phyloP scores from a whole-genome alignment of 2,888 invertebrate species.

The Boloria euphrosyne region DNA sequence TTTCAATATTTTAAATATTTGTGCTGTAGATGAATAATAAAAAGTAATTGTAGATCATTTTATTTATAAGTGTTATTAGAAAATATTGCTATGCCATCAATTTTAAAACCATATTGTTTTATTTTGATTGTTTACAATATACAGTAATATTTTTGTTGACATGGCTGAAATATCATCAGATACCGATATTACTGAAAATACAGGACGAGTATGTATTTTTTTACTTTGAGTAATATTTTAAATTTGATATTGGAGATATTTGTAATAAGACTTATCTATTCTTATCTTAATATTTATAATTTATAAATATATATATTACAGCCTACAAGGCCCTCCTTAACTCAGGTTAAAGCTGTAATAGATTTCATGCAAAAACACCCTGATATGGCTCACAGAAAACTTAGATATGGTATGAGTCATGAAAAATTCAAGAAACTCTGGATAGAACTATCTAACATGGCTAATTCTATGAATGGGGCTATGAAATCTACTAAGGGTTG shows the following conservation, averaged over 20 bases:
- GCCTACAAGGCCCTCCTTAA: constrained; percentile 55
- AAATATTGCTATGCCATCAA: too few relatives aligned
- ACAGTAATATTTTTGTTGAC: background rate
- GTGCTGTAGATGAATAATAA: background rate
- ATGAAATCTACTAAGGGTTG: constrained; percentile 66
- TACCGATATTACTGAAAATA: constrained; percentile 37
- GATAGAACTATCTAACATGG: constrained; percentile 58
- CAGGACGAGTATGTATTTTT: constrained; percentile 41
- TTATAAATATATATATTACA: constrained; percentile 12
- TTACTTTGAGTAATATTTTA: background rate
- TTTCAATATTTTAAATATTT: background rate
- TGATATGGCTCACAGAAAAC: constrained; percentile 59
- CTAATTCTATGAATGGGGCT: constrained; percentile 61
- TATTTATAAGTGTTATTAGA: background rate
- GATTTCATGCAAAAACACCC: constrained; percentile 67
- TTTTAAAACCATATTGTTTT: too few relatives aligned
- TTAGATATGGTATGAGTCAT: constrained; percentile 55
- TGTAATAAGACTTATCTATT: background rate
- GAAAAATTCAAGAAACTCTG: constrained; percentile 63
- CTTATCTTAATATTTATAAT: too few relatives aligned
- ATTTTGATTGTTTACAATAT: too few relatives aligned
- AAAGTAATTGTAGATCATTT: background rate
- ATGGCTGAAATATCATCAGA: constrained; percentile 31
- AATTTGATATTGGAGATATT: background rate
- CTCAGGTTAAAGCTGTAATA: constrained; percentile 63